Conservation (phyloP, 2,888 invertebrate species). For the Acanthosepion esculentum region DNA sequence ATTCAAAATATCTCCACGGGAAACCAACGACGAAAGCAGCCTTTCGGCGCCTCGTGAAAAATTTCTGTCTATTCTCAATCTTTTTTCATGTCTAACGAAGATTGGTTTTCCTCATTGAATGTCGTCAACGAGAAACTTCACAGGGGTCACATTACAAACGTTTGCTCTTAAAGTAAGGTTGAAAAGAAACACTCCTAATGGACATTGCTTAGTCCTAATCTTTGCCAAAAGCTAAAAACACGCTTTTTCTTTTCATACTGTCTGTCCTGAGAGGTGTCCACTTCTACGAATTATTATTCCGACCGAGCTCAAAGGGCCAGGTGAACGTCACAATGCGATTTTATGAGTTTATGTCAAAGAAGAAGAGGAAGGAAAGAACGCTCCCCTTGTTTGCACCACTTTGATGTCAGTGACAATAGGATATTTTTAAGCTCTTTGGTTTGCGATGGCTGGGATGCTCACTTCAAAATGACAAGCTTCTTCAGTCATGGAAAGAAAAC, state of each 20-base stretch:
- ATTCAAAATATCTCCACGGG: not conserved
- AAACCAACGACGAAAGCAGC: not conserved
- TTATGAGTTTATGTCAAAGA: not conserved
- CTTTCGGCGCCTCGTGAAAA: not conserved
- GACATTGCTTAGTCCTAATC: not conserved
- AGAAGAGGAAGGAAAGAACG: not conserved
- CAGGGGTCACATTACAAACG: conserved; percentile 21
- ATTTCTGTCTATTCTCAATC: not conserved
- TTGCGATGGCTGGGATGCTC: not conserved
- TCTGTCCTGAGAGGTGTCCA: not conserved
- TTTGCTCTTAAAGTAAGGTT: not conserved
- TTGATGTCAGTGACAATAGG: not conserved
- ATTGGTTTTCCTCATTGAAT: not conserved
- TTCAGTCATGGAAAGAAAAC: not conserved
- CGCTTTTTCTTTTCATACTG: not conserved
- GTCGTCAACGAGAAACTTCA: not conserved
- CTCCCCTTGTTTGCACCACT: not conserved
- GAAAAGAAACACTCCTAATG: not conserved
- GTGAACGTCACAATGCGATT: not conserved
- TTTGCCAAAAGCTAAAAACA: not conserved
- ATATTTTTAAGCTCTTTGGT: not conserved
- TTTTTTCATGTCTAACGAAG: not conserved
- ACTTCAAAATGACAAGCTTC: not conserved
- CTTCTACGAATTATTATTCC: not conserved
- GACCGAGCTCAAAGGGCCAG: not conserved